Percentiles rank a stretch among this genome's conserved stretches.
These are phyloP conservation scores for Ophioderma brevispina DNA, from an alignment of 35 echinoderm and acorn worm species.

Conservation along the genomic window DNA sequence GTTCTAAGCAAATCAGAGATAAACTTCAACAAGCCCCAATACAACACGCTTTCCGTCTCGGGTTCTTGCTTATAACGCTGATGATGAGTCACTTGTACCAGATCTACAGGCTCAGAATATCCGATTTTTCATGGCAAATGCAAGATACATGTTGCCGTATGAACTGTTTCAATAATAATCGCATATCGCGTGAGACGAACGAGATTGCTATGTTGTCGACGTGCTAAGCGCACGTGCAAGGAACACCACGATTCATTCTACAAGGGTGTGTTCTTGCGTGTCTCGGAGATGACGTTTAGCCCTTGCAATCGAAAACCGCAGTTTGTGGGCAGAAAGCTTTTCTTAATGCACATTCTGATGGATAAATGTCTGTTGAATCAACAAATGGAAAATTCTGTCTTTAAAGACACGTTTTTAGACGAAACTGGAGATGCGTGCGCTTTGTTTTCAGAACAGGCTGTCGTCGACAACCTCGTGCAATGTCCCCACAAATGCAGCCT, in stretches of 20 bases:
- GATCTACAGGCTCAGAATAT: not conserved
- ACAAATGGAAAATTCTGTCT: not conserved
- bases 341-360: constrained; percentile 16
- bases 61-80: not conserved
- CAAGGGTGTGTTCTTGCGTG: constrained; percentile 1
- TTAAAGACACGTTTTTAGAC: not conserved
- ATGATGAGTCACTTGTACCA: not conserved
- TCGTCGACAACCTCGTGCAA: not conserved
- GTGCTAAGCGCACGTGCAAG: not conserved
- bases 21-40: not conserved
- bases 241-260: not conserved
- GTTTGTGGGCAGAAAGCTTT: not conserved
- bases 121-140: not conserved
- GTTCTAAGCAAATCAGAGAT: not conserved
- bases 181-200: not conserved
- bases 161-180: constrained; percentile 8
- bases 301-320: not conserved
- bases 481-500: not conserved
- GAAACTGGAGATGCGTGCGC: constrained; percentile 9
- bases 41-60: not conserved
- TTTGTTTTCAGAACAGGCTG: not conserved
- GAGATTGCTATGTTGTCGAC: not conserved
- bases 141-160: not conserved
- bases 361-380: constrained; percentile 19
- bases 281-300: not conserved